A percentile compares a stretch with the other conserved stretches of the same genome.
phyloP scores from a whole-genome alignment of 2,888 invertebrate genomes.

The Mechanitis mazaeus region DNA sequence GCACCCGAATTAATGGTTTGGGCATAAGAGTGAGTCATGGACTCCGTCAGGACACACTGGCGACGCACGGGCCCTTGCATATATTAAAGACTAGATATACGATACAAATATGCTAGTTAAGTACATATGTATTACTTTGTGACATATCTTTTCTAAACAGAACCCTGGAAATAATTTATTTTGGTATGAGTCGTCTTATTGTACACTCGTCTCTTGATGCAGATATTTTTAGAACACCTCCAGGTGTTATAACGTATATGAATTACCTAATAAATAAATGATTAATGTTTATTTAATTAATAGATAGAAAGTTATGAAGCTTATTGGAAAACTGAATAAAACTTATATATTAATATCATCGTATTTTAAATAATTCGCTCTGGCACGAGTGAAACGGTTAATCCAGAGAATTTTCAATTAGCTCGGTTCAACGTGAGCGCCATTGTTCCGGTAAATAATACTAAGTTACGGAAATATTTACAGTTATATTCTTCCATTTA shows the following conservation, averaged over 20 bases:
- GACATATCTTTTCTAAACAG: no score
- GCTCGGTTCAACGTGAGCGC: constrained; percentile 18
- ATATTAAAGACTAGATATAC: no score
- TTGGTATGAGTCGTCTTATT: no score
- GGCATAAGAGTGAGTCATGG: constrained; percentile 18
- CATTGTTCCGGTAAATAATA: constrained; percentile 16
- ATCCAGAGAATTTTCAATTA: constrained; percentile 26
- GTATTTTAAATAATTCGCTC: constrained; percentile 3
- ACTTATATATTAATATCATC: background rate
- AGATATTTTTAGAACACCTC: no score
- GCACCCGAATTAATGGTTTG: constrained; percentile 1
- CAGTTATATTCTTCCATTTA: constrained; percentile 3
- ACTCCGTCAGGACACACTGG: constrained; percentile 19
- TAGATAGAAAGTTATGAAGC: background rate
- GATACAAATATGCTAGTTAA: no score
- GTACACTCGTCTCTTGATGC: no score
- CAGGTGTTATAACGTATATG: no score
- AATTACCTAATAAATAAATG: no score
- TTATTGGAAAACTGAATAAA: background rate
- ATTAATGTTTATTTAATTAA: background rate
- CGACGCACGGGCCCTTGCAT: no score
- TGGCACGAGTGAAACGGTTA: constrained; percentile 24
- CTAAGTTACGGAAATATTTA: constrained; percentile 6
- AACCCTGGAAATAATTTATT: no score
- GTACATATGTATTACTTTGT: no score